Evolutionary conservation across 2,113 vertebrate genomes (phyloP).

Genomic region (Spilogale gracilis): DNA sequence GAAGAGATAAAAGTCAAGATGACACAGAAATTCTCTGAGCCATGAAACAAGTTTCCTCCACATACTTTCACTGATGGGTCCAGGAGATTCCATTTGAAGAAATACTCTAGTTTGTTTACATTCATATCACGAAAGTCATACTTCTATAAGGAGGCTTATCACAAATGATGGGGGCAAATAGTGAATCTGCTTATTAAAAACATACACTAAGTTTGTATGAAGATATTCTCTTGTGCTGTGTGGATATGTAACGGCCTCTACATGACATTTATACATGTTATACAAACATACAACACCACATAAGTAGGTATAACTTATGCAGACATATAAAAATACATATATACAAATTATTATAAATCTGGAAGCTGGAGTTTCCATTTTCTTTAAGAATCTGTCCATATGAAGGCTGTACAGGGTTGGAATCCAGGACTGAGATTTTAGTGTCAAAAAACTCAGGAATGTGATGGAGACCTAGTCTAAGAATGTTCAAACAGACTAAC

Average conservation of each 20-base stretch:
- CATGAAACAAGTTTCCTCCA: constrained; percentile 53
- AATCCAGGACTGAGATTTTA: background rate
- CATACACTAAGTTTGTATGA: background rate
- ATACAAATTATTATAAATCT: background rate
- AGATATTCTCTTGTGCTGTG: background rate
- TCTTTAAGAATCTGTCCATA: background rate
- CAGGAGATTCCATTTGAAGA: constrained; percentile 47
- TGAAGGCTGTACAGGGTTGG: background rate
- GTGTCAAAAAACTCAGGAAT: background rate
- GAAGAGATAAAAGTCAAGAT: constrained; percentile 71
- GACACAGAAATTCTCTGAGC: constrained; percentile 68
- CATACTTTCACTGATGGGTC: constrained; percentile 49
- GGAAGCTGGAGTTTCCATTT: background rate
- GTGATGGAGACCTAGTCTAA: background rate
- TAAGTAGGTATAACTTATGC: background rate
- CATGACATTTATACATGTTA: background rate
- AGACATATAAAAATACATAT: background rate
- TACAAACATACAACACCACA: background rate
- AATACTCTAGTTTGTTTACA: constrained; percentile 1
- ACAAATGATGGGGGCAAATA: background rate
- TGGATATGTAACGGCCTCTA: background rate
- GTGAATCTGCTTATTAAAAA: constrained; percentile 23
- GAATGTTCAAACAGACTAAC: background rate
- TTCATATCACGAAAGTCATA: background rate
- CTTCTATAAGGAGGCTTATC: background rate